Percentiles rank a stretch among this genome's conserved stretches.
phyloP scores from a whole-genome alignment of 2,797 vertebrate genomes.

The Xenentodon cancila region DNA sequence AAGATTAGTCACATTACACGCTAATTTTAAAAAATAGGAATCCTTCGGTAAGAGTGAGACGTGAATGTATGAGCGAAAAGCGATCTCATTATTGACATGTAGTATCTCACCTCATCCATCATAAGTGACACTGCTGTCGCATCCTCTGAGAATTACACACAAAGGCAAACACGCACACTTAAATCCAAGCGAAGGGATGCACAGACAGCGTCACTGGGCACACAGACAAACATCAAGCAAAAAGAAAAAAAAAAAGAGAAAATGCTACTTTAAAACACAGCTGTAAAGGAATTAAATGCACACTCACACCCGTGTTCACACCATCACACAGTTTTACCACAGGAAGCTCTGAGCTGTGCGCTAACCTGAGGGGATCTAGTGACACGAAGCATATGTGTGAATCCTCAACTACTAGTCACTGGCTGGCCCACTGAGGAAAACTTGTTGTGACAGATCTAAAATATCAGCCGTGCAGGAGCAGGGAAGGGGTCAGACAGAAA shows the following conservation, averaged over 20 bases:
- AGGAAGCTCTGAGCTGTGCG: slow-evolving; percentile 38
- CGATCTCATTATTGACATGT: slow-evolving; percentile 57
- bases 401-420: slow-evolving; percentile 44
- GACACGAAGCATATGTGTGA: slow-evolving; percentile 71
- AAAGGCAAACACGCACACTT: slow-evolving; percentile 3
- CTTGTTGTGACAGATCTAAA: slow-evolving; percentile 72
- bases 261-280: not conserved
- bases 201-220: not conserved
- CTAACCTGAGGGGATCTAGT: slow-evolving; percentile 62
- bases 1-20: slow-evolving; percentile 45
- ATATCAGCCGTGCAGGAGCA: slow-evolving; percentile 54
- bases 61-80: slow-evolving; percentile 33
- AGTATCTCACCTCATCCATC: slow-evolving; percentile 60
- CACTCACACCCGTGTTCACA: slow-evolving; percentile 44
- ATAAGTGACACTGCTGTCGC: slow-evolving; percentile 37
- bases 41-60: slow-evolving; percentile 19
- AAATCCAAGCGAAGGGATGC: slow-evolving; percentile 1
- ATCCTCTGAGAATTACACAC: slow-evolving; percentile 14
- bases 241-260: not conserved
- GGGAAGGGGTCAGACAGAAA: slow-evolving; percentile 16
- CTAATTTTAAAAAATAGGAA: slow-evolving; percentile 48
- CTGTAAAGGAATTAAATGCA: slow-evolving; percentile 10
- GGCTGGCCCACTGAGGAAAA: slow-evolving; percentile 61
- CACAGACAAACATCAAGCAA: not conserved
- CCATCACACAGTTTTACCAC: slow-evolving; percentile 46